phyloP scores from a whole-genome alignment of 2,888 invertebrate genomes.

The Catocala nupta region DNA sequence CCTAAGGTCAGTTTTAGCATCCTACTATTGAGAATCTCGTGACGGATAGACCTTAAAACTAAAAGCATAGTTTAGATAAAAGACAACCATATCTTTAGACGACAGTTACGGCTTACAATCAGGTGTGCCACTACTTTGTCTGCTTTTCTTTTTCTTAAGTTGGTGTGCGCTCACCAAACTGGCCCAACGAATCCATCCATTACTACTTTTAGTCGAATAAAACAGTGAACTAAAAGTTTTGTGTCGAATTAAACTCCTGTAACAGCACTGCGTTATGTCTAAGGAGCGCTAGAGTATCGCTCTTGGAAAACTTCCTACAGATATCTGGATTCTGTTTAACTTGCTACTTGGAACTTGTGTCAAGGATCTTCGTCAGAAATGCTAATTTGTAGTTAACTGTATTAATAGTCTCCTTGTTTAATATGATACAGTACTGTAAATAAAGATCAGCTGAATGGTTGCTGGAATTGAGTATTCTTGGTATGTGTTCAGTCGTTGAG shows the following conservation, averaged over 20 bases:
- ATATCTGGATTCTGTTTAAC: slow-evolving; percentile 51
- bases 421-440: neutral
- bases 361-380: slow-evolving; percentile 48
- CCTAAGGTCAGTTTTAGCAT: no score
- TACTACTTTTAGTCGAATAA: neutral
- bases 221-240: neutral
- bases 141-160: no score
- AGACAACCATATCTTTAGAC: no score
- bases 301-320: slow-evolving; percentile 47
- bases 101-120: no score
- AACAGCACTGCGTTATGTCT: slow-evolving; percentile 5
- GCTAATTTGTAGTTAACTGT: slow-evolving; percentile 49
- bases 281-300: slow-evolving; percentile 40
- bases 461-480: neutral
- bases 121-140: no score
- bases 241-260: slow-evolving; percentile 24
- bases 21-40: no score
- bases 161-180: no score
- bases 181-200: neutral
- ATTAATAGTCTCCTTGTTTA: slow-evolving; percentile 32
- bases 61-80: no score
- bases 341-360: slow-evolving; percentile 45
- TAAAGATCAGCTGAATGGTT: neutral
- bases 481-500: no score
- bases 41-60: no score